Percentiles rank a stretch among this genome's conserved stretches.
These are phyloP conservation scores for Eulemur coronatus DNA, from an alignment of 2,797 vertebrate species.

Conservation along the genomic window DNA sequence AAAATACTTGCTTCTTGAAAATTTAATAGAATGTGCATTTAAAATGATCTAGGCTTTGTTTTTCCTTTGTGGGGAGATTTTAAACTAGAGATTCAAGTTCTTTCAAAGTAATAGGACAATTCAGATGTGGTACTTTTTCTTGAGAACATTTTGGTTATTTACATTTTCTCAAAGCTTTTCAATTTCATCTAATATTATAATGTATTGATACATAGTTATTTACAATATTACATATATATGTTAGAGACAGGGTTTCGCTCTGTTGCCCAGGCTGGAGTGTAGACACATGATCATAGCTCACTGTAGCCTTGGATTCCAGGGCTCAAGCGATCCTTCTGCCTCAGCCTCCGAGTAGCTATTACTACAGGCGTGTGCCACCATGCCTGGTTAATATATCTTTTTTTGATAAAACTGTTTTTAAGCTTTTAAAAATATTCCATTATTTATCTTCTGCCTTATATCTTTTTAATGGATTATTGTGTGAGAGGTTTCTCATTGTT, in stretches of 20 bases:
- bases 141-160: neutral
- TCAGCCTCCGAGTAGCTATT: neutral
- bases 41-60: neutral
- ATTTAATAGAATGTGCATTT: neutral
- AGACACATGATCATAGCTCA: neutral
- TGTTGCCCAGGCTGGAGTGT: neutral
- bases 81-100: neutral
- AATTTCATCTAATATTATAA: neutral
- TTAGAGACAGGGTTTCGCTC: neutral
- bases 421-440: neutral
- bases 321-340: neutral
- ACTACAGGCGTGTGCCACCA: neutral
- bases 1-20: slow-evolving; percentile 5
- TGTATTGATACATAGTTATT: neutral
- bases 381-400: neutral
- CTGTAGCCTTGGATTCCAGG: neutral
- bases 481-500: neutral
- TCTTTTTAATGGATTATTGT: neutral
- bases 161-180: neutral
- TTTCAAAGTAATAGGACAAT: neutral
- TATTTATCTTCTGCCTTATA: neutral
- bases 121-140: neutral
- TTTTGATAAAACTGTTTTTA: neutral
- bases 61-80: neutral
- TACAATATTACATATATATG: neutral